Evolutionary conservation across 2,888 invertebrate genomes (phyloP), one percentile per base, ranked within the genome.

Genomic region (Caradrina clavipalpis): DNA sequence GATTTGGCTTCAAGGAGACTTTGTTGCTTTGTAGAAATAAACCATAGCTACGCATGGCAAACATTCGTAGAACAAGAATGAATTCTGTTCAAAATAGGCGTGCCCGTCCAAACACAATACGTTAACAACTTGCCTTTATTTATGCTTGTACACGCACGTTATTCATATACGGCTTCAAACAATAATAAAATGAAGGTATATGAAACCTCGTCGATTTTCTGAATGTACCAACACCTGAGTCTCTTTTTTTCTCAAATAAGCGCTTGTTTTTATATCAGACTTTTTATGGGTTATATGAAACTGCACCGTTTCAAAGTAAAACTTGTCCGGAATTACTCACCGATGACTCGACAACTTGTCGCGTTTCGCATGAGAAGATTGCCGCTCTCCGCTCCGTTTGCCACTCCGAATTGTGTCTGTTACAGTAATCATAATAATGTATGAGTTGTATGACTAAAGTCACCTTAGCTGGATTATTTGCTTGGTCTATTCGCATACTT

Each of bases 351-450:
- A 75, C 85, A 78, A 83, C 81, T 88, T 90, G 88, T 87, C 85
- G 80, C 85, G 91, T 89, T 88, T 89, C 89, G 90, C 91, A 83
- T 88, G 89, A 91, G 83, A 84, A 81, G 84, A 79, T 82, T 76
- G 80, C 74, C 76, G 82, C 80, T 88, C 84, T 84, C 86, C 86
- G 86, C 80, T 89, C 81, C 85, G 89, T 85, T 91, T 89, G 79
- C 83, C 86, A 85, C 85, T 84, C 83, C 81, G 81, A 88, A 88
- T 83, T 80, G 76, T 84, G 78, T 83, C 78, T 82, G 80, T 78
- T 85, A 78, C 80, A 72, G 78, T 78, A 78, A 84, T 83, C 79
- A 76, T 79, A 69, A 76, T 69, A 62, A 71, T 70, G 73, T 80
- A 73, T 65, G 49, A 58, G 47, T 60, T 55, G 51, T 76, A 77